These are phyloP conservation scores for Chaetodon auriga DNA, from an alignment of 2,113 vertebrate genomes.

Conservation along the genomic window DNA sequence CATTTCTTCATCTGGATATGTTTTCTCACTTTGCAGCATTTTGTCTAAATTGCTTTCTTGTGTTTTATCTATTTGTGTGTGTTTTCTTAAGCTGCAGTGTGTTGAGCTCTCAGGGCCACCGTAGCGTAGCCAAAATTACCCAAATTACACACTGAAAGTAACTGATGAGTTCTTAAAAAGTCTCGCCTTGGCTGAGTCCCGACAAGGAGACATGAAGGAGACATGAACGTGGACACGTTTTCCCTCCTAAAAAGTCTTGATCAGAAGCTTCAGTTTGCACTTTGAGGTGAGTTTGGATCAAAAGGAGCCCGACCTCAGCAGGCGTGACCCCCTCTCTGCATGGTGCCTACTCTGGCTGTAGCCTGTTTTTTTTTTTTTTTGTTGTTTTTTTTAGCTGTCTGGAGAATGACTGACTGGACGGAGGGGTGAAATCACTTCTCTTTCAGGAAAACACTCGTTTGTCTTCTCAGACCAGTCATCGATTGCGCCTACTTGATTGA, in stretches of 20 bases:
- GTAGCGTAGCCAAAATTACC: neutral
- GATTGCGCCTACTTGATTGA: conserved; percentile 38
- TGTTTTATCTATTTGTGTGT: neutral
- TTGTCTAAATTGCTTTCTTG: neutral
- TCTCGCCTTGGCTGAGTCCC: neutral
- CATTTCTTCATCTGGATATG: neutral
- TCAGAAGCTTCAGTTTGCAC: conserved; percentile 14
- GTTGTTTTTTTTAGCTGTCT: conserved; percentile 20
- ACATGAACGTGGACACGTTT: conserved; percentile 1
- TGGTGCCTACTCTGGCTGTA: conserved; percentile 79
- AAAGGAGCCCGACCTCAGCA: conserved; percentile 16
- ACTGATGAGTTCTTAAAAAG: neutral
- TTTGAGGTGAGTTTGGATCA: conserved; percentile 18
- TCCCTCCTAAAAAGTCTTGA: neutral
- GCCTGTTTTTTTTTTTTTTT: conserved; percentile 40
- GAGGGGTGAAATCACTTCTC: conserved; percentile 53
- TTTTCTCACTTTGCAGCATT: neutral
- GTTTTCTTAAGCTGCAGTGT: neutral
- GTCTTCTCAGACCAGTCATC: conserved; percentile 63
- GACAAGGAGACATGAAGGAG: neutral
- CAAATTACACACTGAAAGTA: neutral
- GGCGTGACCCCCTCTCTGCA: conserved; percentile 67
- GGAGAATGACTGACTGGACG: conserved; percentile 50
- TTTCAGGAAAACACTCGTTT: conserved; percentile 75
- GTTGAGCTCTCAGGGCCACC: neutral